Conservation (phyloP, 2,888 invertebrate genomes). For the Palloptera scutellata region DNA sequence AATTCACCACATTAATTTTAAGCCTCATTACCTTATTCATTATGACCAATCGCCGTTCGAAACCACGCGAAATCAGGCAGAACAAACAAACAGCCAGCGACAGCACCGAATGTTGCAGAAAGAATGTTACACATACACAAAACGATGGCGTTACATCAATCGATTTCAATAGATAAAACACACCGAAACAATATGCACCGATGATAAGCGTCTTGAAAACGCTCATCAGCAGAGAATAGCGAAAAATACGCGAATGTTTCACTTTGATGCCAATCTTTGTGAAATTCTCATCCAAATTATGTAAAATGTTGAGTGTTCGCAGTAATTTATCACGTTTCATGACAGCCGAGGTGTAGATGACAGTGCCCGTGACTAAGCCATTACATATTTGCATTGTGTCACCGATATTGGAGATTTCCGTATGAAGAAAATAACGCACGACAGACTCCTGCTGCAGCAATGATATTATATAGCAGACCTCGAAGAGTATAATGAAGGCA, state of each 20-base stretch:
- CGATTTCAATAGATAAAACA: slow-evolving; percentile 54
- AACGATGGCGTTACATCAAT: slow-evolving; percentile 54
- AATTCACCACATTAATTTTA: slow-evolving; percentile 11
- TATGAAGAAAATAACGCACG: slow-evolving; percentile 59
- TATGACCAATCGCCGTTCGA: slow-evolving; percentile 57
- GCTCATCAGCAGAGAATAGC: slow-evolving; percentile 54
- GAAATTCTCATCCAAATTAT: slow-evolving; percentile 55
- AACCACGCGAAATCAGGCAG: slow-evolving; percentile 57
- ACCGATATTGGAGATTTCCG: slow-evolving; percentile 57
- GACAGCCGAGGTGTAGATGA: slow-evolving; percentile 56
- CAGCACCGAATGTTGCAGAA: slow-evolving; percentile 58
- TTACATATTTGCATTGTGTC: slow-evolving; percentile 58
- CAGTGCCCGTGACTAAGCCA: slow-evolving; percentile 55
- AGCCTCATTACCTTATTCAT: slow-evolving; percentile 55
- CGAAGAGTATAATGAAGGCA: slow-evolving; percentile 41
- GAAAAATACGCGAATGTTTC: slow-evolving; percentile 58
- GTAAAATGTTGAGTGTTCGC: slow-evolving; percentile 51
- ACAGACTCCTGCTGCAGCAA: slow-evolving; percentile 56
- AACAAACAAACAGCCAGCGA: slow-evolving; percentile 59
- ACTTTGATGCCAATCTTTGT: slow-evolving; percentile 56
- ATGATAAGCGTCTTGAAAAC: slow-evolving; percentile 52
- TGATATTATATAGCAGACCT: slow-evolving; percentile 46
- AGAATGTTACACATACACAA: slow-evolving; percentile 57
- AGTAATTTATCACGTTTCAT: slow-evolving; percentile 51
- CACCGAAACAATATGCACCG: slow-evolving; percentile 56